Base-by-base conservation (phyloP, 2,113 vertebrate genomes). In the Orientallactaga bullata region DNA sequence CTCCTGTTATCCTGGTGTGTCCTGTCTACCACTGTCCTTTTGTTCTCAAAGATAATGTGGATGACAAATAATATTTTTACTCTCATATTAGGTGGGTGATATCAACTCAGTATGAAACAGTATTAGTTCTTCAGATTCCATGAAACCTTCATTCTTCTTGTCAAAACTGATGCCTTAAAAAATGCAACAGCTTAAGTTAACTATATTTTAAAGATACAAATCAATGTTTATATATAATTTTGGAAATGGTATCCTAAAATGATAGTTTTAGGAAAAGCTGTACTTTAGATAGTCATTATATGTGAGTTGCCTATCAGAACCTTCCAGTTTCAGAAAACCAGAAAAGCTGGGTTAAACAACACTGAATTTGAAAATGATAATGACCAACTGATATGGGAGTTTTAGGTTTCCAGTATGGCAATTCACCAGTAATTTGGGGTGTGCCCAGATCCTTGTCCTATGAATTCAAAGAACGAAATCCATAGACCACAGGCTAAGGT, bases 61-160 rank as follows among this genome's bases (percentile, higher is more conserved):
- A 65, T 69, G 28, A 47, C 8, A 47, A 47, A 47, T 47, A 47
- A 47, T 47, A 47, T 47, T 28, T 28, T 24, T 30, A 66, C 18
- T 21, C 5, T 63, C 18, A 21, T 63, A 23, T 63, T 63, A 63
- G 18, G 18, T 21, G 16, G 61, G 17, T 63, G 61, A 5, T 63
- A 21, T 63, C 17, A 47, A 47, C 8, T 26, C 12, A 80, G 55
- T n/a, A 13, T 51, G 17, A 74, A 76, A 77, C 20, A 77, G 42
- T 47, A 77, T 76, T 68, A 55, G 20, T 24, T 76, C 87, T 90
- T 87, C 24, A 72, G 77, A 55, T 78, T 87, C 35, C 72, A 85
- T 24, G 24, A 85, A 83, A 55, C 10, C 13, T 78, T 78, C 15
- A 32, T 63, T 88, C 87, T 69, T 83, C 76, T 77, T 72, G 11